These are phyloP conservation scores for Fregetta grallaria DNA, from an alignment of 2,113 vertebrate species.

Conservation along the genomic window DNA sequence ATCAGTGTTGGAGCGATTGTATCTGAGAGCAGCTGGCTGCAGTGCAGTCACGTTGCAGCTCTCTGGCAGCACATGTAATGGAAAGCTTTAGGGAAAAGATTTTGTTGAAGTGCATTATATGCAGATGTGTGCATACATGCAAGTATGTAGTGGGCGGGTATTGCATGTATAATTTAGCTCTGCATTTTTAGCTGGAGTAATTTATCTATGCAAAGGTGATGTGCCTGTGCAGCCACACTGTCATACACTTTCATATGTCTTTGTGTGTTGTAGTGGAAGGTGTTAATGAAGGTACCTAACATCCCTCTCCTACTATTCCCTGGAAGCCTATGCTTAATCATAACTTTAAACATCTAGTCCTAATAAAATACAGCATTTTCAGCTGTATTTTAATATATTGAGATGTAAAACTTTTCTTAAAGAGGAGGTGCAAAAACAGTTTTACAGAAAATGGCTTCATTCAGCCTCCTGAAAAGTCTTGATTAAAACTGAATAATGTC, in stretches of 20 bases:
- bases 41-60: background rate
- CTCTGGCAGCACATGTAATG: background rate
- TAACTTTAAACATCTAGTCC: background rate
- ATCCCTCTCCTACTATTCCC: background rate
- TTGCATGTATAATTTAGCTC: background rate
- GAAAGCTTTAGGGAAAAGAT: background rate
- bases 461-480: background rate
- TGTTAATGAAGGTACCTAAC: background rate
- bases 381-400: background rate
- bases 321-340: background rate
- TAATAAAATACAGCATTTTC: background rate
- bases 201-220: background rate
- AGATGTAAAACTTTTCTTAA: background rate
- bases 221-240: background rate
- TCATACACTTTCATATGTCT: background rate
- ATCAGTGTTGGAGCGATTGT: background rate
- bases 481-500: background rate
- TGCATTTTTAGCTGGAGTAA: background rate
- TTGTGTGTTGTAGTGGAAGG: background rate
- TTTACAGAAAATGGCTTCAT: background rate
- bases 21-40: background rate
- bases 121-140: background rate
- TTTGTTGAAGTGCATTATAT: background rate
- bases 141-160: background rate
- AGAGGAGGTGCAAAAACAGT: background rate